Percentiles rank a stretch among this genome's conserved stretches.
phyloP scores from a whole-genome alignment of 2,888 invertebrate genomes.

The Patella pellucida region DNA sequence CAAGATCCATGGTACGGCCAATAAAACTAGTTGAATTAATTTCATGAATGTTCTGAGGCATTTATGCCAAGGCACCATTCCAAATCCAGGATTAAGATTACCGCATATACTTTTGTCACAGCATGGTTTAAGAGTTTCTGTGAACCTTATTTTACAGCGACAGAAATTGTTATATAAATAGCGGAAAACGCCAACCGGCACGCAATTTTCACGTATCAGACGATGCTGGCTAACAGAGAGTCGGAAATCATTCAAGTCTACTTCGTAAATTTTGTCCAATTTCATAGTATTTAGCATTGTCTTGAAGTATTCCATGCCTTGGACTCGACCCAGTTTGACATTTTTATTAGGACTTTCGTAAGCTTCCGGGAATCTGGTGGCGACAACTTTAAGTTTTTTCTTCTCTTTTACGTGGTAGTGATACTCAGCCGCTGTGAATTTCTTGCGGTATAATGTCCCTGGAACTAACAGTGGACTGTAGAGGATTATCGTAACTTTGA shows the following conservation, averaged over 20 bases:
- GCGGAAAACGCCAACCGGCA: slow-evolving; percentile 49
- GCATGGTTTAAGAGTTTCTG: slow-evolving; percentile 48
- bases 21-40: slow-evolving; percentile 40
- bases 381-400: background rate
- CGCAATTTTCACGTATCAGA: slow-evolving; percentile 44
- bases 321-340: slow-evolving; percentile 29
- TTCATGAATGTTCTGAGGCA: slow-evolving; percentile 45
- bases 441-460: slow-evolving; percentile 44
- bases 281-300: slow-evolving; percentile 31
- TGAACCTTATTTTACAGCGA: slow-evolving; percentile 56
- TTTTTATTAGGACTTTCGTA: slow-evolving; percentile 27
- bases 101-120: slow-evolving; percentile 32
- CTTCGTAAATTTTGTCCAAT: slow-evolving; percentile 30
- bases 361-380: slow-evolving; percentile 26
- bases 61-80: slow-evolving; percentile 43
- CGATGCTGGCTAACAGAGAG: slow-evolving; percentile 46
- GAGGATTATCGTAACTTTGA: slow-evolving; percentile 56
- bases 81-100: slow-evolving; percentile 23
- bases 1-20: slow-evolving; percentile 54
- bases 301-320: slow-evolving; percentile 37
- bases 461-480: slow-evolving; percentile 57
- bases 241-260: slow-evolving; percentile 38
- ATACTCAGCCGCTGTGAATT: slow-evolving; percentile 15
- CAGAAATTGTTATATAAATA: slow-evolving; percentile 53
- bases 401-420: background rate